A percentile compares a stretch with the other conserved stretches of the same genome.
Evolutionary conservation across 2,797 vertebrate species (phyloP).

Genomic region (Florisuga fusca): DNA sequence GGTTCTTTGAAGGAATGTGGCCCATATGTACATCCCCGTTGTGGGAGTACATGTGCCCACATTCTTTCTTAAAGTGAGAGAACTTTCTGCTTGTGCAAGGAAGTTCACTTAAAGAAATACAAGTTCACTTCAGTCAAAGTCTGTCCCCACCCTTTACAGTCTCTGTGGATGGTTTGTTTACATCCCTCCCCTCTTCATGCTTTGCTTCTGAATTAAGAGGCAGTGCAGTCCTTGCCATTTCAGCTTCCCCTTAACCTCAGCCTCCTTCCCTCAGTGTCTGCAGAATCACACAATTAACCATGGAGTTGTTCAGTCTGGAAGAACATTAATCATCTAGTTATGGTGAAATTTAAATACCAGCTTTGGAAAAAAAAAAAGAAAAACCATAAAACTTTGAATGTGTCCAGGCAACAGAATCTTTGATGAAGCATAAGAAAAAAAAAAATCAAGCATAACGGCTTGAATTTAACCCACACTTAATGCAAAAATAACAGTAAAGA

Average conservation of each 20-base stretch:
- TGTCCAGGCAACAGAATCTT: slow-evolving; percentile 53
- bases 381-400: background rate
- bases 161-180: background rate
- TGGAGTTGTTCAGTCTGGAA: background rate
- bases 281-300: slow-evolving; percentile 20
- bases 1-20: background rate
- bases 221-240: background rate
- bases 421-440: background rate
- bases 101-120: background rate
- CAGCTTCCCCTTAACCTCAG: background rate
- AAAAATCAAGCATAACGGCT: background rate
- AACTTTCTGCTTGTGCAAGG: background rate
- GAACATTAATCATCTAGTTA: slow-evolving; percentile 53
- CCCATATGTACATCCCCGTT: background rate
- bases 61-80: background rate
- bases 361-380: background rate
- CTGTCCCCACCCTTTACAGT: background rate
- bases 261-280: background rate
- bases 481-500: slow-evolving; percentile 7
- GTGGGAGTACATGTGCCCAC: slow-evolving; percentile 37
- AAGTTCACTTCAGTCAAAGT: background rate
- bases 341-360: slow-evolving; percentile 38
- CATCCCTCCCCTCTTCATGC: background rate
- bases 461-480: slow-evolving; percentile 33
- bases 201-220: background rate